phyloP scores from a whole-genome alignment of 2,888 invertebrate genomes.

The Campopleginae sp. region DNA sequence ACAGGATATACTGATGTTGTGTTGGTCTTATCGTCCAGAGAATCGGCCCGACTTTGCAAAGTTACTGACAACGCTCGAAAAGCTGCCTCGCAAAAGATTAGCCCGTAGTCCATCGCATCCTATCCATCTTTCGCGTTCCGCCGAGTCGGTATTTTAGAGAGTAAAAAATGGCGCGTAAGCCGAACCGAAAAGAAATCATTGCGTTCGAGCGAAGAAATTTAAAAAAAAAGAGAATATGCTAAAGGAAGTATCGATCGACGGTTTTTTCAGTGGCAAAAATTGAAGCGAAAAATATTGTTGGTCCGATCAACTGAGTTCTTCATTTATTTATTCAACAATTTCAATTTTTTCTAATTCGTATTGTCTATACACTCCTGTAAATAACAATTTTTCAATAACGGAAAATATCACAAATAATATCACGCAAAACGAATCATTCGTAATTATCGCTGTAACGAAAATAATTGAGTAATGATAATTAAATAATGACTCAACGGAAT shows the following conservation, averaged over 20 bases:
- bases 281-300: slow-evolving; percentile 9
- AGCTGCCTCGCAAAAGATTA: slow-evolving; percentile 97
- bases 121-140: slow-evolving; percentile 97
- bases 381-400: slow-evolving; percentile 41
- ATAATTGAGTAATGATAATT: background rate
- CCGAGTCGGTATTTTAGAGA: slow-evolving; percentile 95
- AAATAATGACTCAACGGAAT: slow-evolving; percentile 11
- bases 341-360: slow-evolving; percentile 48
- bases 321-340: slow-evolving; percentile 49
- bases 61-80: slow-evolving; percentile 93
- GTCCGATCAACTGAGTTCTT: slow-evolving; percentile 22
- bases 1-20: slow-evolving; percentile 97
- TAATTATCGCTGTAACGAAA: slow-evolving; percentile 42
- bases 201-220: background rate
- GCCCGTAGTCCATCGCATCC: slow-evolving; percentile 99
- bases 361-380: slow-evolving; percentile 55
- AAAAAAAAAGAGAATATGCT: background rate
- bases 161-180: slow-evolving; percentile 18
- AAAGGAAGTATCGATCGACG: slow-evolving; percentile 25
- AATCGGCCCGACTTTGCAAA: slow-evolving; percentile 96
- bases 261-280: background rate
- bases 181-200: background rate
- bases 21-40: slow-evolving; percentile 95
- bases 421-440: slow-evolving; percentile 25
- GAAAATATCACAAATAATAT: slow-evolving; percentile 40